Base-by-base conservation (phyloP, 2,113 vertebrate species). In the Hiodon tergisus region DNA sequence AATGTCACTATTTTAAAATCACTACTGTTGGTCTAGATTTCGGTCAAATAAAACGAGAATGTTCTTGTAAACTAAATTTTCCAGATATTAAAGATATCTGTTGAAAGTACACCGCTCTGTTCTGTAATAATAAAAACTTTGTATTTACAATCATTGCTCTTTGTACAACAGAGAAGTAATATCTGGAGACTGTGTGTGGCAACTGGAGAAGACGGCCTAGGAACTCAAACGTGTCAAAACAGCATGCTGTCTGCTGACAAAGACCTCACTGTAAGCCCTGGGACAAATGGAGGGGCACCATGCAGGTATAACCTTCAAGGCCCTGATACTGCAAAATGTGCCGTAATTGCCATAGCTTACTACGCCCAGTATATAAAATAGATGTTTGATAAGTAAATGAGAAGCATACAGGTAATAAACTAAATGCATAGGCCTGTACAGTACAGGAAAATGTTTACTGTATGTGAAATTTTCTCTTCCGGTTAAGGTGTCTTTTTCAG, bases 131-230 rank as follows among this genome's bases (percentile, higher is more conserved):
- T 31, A 31, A 31, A 31, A 31, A 31, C 31, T 31, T 31, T 31
- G 31, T 2, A 31, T 31, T 31, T 31, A 31, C 31, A 31, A 31
- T 31, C 31, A 31, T 31, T 31, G 2, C 31, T 31, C 1, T 77
- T 31, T 31, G 31, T 79, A 74, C 73, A 85, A 62, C 82, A 96
- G 93, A 90, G 90, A 79, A 94, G 88, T 83, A 91, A 89, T 85
- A 88, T 92, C 83, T 92, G 93, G 92, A 93, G 90, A 83, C 87
- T 91, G 86, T 94, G 92, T 76, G 77, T 94, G 53, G 79, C 89
- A 73, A 79, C 87, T 4, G 78, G 82, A 46, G 90, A 85, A 59
- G 88, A 89, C 66, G 81, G 78, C 6, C 71, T 61, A 6, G 89
- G 84, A 71, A 80, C 84, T 52, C 86, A 86, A 78, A 80, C 79